phyloP scores from a whole-genome alignment of 2,888 invertebrate genomes.

The Napeogenes sylphis region DNA sequence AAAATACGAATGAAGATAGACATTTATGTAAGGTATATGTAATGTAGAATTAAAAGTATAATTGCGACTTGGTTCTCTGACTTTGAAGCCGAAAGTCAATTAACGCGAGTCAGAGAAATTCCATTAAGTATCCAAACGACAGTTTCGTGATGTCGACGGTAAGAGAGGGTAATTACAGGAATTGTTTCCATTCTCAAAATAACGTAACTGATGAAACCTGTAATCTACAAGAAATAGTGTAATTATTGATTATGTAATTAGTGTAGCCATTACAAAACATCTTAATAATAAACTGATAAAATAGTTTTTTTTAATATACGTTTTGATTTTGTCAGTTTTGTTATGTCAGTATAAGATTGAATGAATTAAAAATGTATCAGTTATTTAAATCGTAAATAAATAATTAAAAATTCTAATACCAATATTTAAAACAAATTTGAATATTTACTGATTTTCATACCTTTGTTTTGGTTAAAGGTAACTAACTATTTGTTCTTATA shows the following conservation, averaged over 20 bases:
- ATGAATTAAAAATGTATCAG: too few relatives aligned
- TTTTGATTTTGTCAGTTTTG: too few relatives aligned
- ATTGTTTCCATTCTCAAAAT: constrained; percentile 24
- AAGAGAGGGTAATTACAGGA: constrained; percentile 25
- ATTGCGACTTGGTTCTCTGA: not conserved
- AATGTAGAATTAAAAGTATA: too few relatives aligned
- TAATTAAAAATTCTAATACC: too few relatives aligned
- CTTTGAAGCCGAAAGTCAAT: constrained; percentile 35
- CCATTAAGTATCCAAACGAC: constrained; percentile 36
- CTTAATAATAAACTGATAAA: too few relatives aligned
- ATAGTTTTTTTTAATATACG: too few relatives aligned
- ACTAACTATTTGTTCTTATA: not conserved
- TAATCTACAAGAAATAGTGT: constrained; percentile 1
- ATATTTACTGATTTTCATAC: too few relatives aligned
- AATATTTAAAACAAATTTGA: too few relatives aligned
- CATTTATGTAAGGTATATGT: too few relatives aligned
- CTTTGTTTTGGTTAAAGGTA: not conserved
- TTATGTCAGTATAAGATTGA: too few relatives aligned
- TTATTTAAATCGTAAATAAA: too few relatives aligned
- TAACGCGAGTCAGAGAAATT: constrained; percentile 44
- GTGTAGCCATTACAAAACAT: constrained; percentile 3
- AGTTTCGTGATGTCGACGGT: constrained; percentile 23
- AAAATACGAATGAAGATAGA: too few relatives aligned
- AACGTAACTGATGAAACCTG: constrained; percentile 18
- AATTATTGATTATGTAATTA: not conserved